Percentiles rank a stretch among this genome's conserved stretches.
Conservation (phyloP, 2,888 invertebrate species). For the Melanostoma scalare region DNA sequence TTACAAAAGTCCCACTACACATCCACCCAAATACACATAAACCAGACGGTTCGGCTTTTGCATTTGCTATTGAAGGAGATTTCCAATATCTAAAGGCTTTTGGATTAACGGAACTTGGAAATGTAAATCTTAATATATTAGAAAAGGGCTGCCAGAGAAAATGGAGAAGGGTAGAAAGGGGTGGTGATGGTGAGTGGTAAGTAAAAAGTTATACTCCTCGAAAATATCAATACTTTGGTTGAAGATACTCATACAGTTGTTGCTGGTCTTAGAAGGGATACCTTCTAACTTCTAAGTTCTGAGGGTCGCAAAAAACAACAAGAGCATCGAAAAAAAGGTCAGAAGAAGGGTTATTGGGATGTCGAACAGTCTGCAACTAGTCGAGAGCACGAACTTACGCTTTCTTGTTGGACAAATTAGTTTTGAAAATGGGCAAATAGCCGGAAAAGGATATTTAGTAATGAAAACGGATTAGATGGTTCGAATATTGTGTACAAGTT, state of each 20-base stretch:
- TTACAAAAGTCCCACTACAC: conserved; percentile 15
- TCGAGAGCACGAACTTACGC: conserved; percentile 47
- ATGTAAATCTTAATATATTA: conserved; percentile 21
- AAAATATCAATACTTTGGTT: conserved; percentile 45
- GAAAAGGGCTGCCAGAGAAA: background rate
- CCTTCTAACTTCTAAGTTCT: too few species aligned
- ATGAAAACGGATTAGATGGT: conserved; percentile 64
- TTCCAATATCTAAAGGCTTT: conserved; percentile 19
- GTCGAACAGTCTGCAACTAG: conserved; percentile 24
- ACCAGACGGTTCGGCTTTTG: conserved; percentile 1
- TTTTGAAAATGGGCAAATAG: conserved; percentile 56
- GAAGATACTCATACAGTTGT: background rate
- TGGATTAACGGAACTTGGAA: conserved; percentile 29
- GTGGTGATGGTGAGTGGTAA: background rate
- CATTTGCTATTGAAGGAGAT: conserved; percentile 1
- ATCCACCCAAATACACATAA: background rate
- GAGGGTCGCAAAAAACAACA: too few species aligned
- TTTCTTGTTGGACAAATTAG: conserved; percentile 57
- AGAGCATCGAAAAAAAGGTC: conserved; percentile 9
- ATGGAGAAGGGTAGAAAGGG: background rate
- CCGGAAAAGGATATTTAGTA: conserved; percentile 64
- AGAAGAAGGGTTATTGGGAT: conserved; percentile 30
- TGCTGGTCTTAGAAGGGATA: background rate
- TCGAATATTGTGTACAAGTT: conserved; percentile 7
- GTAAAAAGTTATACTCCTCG: conserved; percentile 38